phyloP scores from a whole-genome alignment of 1,140 invertebrate species.

The Bombus confusus region DNA sequence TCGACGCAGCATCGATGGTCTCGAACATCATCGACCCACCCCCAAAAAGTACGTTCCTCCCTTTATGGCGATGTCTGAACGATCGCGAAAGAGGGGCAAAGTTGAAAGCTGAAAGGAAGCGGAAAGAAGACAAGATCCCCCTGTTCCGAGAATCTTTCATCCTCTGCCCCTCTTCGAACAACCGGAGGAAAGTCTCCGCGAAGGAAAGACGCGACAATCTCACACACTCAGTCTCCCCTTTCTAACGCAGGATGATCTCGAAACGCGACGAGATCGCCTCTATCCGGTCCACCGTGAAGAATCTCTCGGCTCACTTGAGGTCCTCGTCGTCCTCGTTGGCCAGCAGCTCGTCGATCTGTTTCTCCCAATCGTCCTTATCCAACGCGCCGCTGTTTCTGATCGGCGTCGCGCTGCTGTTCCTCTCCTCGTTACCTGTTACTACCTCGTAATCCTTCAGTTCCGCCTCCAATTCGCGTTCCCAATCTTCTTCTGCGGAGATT shows the following conservation, averaged over 20 bases:
- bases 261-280: conserved; percentile 45
- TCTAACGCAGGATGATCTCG: conserved; percentile 37
- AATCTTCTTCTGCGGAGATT: conserved; percentile 90
- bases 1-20: not conserved
- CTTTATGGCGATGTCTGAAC: not conserved
- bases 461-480: conserved; percentile 95
- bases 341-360: conserved; percentile 84
- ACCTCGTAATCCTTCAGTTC: conserved; percentile 97
- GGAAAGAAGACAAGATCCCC: not conserved
- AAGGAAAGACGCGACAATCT: conserved; percentile 12
- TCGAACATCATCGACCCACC: not conserved
- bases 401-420: conserved; percentile 52
- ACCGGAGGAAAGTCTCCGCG: conserved; percentile 4
- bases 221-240: not conserved
- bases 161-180: not conserved
- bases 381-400: conserved; percentile 53
- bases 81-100: not conserved
- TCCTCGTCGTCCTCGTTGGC: conserved; percentile 80
- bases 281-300: conserved; percentile 44
- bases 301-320: conserved; percentile 73
- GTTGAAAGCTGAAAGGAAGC: not conserved
- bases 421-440: conserved; percentile 80
- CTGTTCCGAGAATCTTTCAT: no score
- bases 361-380: conserved; percentile 82
- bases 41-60: not conserved